These are phyloP conservation scores for Mellivora capensis DNA, from an alignment of 2,113 vertebrate species.

Conservation along the genomic window DNA sequence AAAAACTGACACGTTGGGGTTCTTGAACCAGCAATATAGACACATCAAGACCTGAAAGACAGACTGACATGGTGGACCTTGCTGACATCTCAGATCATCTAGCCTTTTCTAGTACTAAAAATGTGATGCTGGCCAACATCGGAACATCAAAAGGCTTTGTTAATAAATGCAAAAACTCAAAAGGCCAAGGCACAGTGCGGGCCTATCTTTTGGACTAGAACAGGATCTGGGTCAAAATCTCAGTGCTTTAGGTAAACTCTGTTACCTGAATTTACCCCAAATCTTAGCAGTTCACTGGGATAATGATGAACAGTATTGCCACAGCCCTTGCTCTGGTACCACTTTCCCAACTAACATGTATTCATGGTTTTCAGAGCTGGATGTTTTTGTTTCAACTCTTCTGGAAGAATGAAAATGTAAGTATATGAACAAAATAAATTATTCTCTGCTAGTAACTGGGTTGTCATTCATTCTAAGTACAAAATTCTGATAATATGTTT, in stretches of 20 bases:
- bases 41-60: not conserved
- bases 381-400: not conserved
- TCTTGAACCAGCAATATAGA: not conserved
- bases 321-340: not conserved
- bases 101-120: not conserved
- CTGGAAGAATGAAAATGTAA: conserved; percentile 49
- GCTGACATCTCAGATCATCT: not conserved
- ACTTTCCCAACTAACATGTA: not conserved
- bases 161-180: not conserved
- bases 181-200: not conserved
- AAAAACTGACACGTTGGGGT: not conserved
- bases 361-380: not conserved
- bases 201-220: not conserved
- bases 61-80: not conserved
- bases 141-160: not conserved
- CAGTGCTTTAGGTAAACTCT: not conserved
- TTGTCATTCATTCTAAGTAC: conserved; percentile 62
- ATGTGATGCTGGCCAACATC: not conserved
- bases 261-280: not conserved
- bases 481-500: conserved; percentile 69
- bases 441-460: conserved; percentile 17
- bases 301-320: not conserved
- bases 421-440: conserved; percentile 48
- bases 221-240: not conserved
- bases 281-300: not conserved